Evolutionary conservation across 2,113 vertebrate genomes (phyloP).

Genomic region (Limanda limanda): DNA sequence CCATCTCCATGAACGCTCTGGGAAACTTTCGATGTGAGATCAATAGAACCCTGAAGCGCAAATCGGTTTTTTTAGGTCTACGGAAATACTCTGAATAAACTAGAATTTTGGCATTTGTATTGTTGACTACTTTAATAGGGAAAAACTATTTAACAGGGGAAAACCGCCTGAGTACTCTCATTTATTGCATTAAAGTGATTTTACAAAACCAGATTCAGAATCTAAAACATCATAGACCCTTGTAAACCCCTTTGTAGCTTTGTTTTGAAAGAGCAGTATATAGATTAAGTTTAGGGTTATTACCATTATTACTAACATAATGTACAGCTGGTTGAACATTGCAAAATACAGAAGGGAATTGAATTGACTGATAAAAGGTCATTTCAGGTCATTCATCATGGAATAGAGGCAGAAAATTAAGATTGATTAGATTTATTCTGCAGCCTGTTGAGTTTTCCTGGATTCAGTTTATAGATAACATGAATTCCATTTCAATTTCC

Average conservation of each 20-base stretch:
- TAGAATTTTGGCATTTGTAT: neutral
- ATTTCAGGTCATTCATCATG: neutral
- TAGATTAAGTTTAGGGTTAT: neutral
- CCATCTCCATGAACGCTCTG: neutral
- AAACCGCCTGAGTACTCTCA: neutral
- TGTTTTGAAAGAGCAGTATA: neutral
- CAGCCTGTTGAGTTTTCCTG: conserved; percentile 32
- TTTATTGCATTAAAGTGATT: neutral
- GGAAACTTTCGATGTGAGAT: neutral
- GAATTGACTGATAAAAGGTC: neutral
- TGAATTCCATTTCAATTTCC: conserved; percentile 51
- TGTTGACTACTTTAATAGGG: neutral
- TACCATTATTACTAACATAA: neutral
- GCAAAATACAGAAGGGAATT: neutral
- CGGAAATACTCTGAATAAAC: too few species aligned
- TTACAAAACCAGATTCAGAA: neutral
- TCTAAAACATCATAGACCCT: neutral
- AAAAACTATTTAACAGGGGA: neutral
- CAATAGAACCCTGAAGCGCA: neutral
- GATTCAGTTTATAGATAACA: conserved; percentile 32
- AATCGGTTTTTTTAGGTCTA: too few species aligned
- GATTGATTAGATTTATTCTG: conserved; percentile 1
- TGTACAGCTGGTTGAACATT: neutral
- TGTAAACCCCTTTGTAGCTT: neutral
- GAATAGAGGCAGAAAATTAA: conserved; percentile 2